Evolutionary conservation across 2,888 invertebrate genomes (phyloP).

Genomic region (Hydrotaea diabolus): DNA sequence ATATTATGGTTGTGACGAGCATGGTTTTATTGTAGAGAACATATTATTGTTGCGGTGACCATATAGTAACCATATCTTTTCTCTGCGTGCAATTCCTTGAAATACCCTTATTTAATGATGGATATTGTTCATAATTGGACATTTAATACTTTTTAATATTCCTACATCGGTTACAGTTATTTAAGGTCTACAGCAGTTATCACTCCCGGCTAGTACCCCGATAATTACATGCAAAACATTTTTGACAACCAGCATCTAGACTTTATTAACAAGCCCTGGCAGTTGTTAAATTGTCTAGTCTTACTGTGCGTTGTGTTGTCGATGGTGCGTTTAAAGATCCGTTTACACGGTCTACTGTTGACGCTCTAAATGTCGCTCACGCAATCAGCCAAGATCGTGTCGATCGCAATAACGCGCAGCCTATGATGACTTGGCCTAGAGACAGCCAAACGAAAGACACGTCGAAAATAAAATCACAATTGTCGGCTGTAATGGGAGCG

Average conservation of each 20-base stretch:
- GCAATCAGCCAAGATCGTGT: conserved; percentile 52
- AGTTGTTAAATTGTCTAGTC: not conserved
- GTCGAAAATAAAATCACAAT: not conserved
- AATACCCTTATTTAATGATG: too few species aligned
- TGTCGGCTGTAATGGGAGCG: conserved; percentile 55
- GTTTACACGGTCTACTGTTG: conserved; percentile 53
- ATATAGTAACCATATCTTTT: too few species aligned
- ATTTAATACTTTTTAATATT: too few species aligned
- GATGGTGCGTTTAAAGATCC: conserved; percentile 58
- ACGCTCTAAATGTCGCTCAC: conserved; percentile 56
- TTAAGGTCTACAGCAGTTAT: too few species aligned
- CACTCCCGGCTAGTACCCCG: not conserved
- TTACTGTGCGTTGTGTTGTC: conserved; percentile 8
- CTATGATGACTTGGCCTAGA: not conserved
- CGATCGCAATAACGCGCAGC: conserved; percentile 3
- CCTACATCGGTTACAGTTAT: too few species aligned
- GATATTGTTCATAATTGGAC: too few species aligned
- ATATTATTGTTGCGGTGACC: too few species aligned
- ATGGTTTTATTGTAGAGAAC: too few species aligned
- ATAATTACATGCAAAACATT: too few species aligned
- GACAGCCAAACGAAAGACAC: not conserved
- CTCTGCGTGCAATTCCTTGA: too few species aligned
- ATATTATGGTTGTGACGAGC: too few species aligned
- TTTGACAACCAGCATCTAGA: not conserved
- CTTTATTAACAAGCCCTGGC: not conserved